Evolutionary conservation across 2,113 vertebrate genomes (phyloP).

Genomic region (Lipotes vexillifer): DNA sequence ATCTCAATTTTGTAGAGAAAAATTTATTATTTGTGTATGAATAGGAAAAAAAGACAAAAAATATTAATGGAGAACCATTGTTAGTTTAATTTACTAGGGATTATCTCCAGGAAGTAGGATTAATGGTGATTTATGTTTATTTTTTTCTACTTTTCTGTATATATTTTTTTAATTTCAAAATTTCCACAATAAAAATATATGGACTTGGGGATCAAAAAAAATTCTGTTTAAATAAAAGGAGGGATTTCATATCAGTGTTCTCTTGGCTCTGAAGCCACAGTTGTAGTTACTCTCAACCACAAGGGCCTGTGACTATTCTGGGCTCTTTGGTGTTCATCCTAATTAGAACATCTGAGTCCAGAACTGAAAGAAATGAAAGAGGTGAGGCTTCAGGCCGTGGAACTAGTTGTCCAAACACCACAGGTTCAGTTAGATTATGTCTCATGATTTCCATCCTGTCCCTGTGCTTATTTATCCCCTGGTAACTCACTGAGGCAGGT

Average conservation of each 20-base stretch:
- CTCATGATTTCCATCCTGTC: background rate
- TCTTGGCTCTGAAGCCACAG: background rate
- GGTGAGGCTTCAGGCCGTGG: background rate
- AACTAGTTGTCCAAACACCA: background rate
- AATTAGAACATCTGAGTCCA: background rate
- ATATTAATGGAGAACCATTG: background rate
- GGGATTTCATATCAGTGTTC: background rate
- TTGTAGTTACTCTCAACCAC: background rate
- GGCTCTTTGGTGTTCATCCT: background rate
- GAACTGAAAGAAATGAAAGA: background rate
- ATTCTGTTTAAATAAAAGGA: background rate
- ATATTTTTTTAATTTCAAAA: background rate
- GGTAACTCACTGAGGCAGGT: background rate
- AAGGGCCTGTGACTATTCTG: background rate
- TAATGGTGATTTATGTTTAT: background rate
- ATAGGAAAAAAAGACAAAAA: background rate
- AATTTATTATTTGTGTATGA: background rate
- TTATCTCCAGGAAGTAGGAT: background rate
- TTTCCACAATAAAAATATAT: background rate
- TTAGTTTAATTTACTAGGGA: background rate
- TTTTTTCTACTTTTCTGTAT: background rate
- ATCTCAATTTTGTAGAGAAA: background rate
- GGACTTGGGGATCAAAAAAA: background rate
- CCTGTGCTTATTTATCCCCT: background rate
- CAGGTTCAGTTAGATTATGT: background rate